Conservation (phyloP, 1,140 invertebrate species). For the Fopius arisanus region DNA sequence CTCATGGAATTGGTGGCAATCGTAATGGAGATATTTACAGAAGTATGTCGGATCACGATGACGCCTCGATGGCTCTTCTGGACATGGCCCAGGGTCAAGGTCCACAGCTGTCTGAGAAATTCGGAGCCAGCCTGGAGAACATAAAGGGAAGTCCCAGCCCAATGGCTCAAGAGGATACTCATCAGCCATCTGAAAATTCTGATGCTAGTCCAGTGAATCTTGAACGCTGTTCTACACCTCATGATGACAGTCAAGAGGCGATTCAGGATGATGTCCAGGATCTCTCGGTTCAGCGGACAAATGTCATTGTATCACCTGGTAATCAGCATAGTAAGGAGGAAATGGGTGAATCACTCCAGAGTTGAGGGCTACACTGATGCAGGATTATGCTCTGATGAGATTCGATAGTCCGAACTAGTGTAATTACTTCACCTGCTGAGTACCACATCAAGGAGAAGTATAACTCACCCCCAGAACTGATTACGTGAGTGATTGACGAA, state of each 20-base stretch:
- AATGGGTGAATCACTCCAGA: neutral
- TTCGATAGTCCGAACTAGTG: too few relatives aligned
- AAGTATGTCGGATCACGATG: conserved; percentile 43
- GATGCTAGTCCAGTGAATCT: conserved; percentile 32
- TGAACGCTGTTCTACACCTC: too few relatives aligned
- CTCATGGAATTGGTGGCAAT: conserved; percentile 60
- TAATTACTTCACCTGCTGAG: too few relatives aligned
- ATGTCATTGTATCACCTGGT: neutral
- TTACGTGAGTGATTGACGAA: neutral
- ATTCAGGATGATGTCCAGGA: neutral
- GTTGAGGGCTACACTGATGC: too few relatives aligned
- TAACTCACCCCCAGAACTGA: neutral
- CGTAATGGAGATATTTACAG: conserved; percentile 50
- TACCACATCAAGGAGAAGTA: too few relatives aligned
- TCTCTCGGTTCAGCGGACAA: neutral
- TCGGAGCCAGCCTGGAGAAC: conserved; percentile 41
- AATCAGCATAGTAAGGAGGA: neutral
- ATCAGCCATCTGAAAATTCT: too few relatives aligned
- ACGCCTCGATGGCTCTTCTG: conserved; percentile 37
- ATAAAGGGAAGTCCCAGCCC: conserved; percentile 29
- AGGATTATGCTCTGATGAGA: too few relatives aligned
- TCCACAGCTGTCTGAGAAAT: neutral
- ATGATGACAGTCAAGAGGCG: neutral
- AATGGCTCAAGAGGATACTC: conserved; percentile 10
- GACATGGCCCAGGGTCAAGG: conserved; percentile 37